Conservation (phyloP, 2,113 vertebrate genomes). For the Chascanopsetta lugubris region DNA sequence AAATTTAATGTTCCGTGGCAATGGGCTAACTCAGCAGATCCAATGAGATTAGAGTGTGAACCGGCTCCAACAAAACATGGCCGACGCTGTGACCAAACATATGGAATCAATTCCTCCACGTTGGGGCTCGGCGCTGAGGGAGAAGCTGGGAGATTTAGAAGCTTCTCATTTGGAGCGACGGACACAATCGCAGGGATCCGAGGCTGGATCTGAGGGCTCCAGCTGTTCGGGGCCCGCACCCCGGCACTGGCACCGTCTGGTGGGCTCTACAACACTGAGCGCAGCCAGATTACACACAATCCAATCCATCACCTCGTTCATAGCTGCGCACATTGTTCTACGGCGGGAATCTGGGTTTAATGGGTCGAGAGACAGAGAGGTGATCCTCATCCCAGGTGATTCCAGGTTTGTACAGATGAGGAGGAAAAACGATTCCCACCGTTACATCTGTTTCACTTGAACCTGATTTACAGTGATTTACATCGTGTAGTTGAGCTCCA, state of each 20-base stretch:
- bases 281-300: not conserved
- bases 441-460: too few relatives aligned
- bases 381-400: slow-evolving; percentile 6
- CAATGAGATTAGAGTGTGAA: slow-evolving; percentile 14
- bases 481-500: too few relatives aligned
- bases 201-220: slow-evolving; percentile 7
- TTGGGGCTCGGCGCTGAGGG: slow-evolving; percentile 8
- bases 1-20: slow-evolving; percentile 25
- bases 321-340: not conserved
- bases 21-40: slow-evolving; percentile 25
- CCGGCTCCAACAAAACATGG: slow-evolving; percentile 14
- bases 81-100: slow-evolving; percentile 21
- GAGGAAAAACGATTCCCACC: too few relatives aligned
- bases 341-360: slow-evolving; percentile 16
- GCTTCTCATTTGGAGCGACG: not conserved
- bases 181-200: slow-evolving; percentile 11
- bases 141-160: slow-evolving; percentile 2
- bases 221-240: slow-evolving; percentile 2
- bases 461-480: too few relatives aligned
- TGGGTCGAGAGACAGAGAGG: slow-evolving; percentile 6
- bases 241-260: not conserved
- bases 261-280: not conserved
- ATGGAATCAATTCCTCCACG: slow-evolving; percentile 25
- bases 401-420: too few relatives aligned
- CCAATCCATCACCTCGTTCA: slow-evolving; percentile 7